Percentiles rank a stretch among this genome's conserved stretches.
Conservation (phyloP, 1,140 invertebrate species). For the Periplaneta americana region DNA sequence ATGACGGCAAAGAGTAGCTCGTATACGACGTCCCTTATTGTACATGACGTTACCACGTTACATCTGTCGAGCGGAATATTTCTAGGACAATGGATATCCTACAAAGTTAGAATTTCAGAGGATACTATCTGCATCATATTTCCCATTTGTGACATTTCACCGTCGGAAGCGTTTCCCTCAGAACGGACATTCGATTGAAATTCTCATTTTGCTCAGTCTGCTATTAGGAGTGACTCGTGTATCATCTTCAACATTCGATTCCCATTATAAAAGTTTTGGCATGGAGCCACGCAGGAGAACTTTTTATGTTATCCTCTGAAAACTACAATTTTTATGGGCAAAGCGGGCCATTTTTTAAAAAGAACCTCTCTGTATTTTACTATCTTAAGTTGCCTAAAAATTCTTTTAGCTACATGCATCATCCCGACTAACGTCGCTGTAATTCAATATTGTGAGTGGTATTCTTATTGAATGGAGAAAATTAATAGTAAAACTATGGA, state of each 20-base stretch:
- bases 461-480: no score
- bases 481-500: no score
- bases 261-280: background rate
- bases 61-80: background rate
- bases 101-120: background rate
- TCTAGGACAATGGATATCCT: background rate
- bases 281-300: background rate
- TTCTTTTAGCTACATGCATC: background rate
- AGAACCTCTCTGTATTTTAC: background rate
- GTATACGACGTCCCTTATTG: no score
- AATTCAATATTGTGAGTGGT: no score
- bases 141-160: background rate
- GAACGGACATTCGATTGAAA: no score
- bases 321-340: background rate
- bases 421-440: background rate
- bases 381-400: background rate
- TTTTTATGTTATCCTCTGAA: background rate
- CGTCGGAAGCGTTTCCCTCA: background rate
- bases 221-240: background rate
- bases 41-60: no score
- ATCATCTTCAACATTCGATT: background rate
- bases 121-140: background rate
- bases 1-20: no score
- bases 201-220: background rate
- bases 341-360: background rate